Evolutionary conservation across 2,113 vertebrate species (phyloP), one percentile per base, ranked within the genome.

Genomic region (Perca fluviatilis): DNA sequence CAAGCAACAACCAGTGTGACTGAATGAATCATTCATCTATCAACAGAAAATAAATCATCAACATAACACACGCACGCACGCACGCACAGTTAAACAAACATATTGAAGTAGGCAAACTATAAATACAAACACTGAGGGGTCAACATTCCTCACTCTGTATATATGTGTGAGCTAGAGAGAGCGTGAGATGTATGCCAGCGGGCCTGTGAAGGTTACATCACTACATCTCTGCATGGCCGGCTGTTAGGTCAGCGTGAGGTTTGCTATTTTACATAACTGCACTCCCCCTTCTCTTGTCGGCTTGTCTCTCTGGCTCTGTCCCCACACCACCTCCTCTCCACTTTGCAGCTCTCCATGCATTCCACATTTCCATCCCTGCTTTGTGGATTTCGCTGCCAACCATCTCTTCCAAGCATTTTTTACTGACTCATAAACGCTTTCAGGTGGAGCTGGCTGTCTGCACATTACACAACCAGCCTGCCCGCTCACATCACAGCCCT

Each of bases 201-300:
- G 84, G 74, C 84, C 74, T 80, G 46, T 75, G 57, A 40, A 78
- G 62, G 83, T 94, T 92, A 95, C 90, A 80, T 93, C 92, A 93
- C 82, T 74, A 36, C 65, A 63, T 89, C 74, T 57, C 90, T 83
- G 85, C 77, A 65, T 51, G 84, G 70, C 87, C 75, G 74, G 69
- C 89, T 82, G 89, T 78, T 65, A 57, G 89, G 86, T 88, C 86
- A 87, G 87, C 70, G 19, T 71, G 85, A 85, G 86, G 68, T 86
- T 84, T 72, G 53, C 76, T 50, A 36, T 82, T 93, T 92, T 92
- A 93, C 88, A 85, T 92, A 94, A 94, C 89, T 57, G 66, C 64
- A 33, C 73, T 51, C 43, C 73, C 80, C 47, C 57, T 71, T 19
- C 49, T 76, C 60, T 79, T 30, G 25, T 54, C 30, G 13, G 53